phyloP scores from a whole-genome alignment of 2,113 vertebrate species.

The Haemorhous mexicanus region DNA sequence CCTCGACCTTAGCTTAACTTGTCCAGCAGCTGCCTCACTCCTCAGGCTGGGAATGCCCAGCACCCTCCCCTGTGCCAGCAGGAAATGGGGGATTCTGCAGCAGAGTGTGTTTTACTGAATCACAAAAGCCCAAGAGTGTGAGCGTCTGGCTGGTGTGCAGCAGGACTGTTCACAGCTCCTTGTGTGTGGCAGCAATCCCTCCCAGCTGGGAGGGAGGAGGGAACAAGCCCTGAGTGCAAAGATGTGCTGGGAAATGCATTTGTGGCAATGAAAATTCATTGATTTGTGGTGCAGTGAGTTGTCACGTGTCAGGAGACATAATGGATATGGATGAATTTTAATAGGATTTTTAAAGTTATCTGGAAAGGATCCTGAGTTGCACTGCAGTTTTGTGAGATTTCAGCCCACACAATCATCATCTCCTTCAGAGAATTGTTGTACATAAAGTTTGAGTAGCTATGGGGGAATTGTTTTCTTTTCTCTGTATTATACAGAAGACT shows the following conservation, averaged over 20 bases:
- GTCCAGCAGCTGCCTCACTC: neutral
- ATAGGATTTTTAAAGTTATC: neutral
- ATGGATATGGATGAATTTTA: neutral
- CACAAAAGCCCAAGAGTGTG: accelerated
- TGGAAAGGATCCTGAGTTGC: neutral
- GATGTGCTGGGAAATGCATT: neutral
- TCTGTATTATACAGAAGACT: neutral
- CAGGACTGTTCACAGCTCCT: neutral
- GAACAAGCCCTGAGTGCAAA: no score
- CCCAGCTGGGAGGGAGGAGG: neutral
- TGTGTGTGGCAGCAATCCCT: neutral
- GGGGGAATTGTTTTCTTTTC: neutral
- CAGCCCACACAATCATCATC: neutral
- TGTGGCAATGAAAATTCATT: neutral
- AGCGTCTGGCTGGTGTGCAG: accelerated
- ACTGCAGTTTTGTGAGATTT: neutral
- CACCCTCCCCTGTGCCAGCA: neutral
- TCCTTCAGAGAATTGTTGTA: neutral
- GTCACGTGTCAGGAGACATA: neutral
- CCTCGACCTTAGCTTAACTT: neutral
- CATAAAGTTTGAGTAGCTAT: neutral
- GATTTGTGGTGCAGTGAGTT: neutral
- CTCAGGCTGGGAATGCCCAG: neutral
- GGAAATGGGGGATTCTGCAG: neutral
- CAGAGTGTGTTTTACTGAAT: no score